A percentile compares a stretch with the other conserved stretches of the same genome.
These are phyloP conservation scores for Haemorhous mexicanus DNA, from an alignment of 2,113 vertebrate species.

Conservation along the genomic window DNA sequence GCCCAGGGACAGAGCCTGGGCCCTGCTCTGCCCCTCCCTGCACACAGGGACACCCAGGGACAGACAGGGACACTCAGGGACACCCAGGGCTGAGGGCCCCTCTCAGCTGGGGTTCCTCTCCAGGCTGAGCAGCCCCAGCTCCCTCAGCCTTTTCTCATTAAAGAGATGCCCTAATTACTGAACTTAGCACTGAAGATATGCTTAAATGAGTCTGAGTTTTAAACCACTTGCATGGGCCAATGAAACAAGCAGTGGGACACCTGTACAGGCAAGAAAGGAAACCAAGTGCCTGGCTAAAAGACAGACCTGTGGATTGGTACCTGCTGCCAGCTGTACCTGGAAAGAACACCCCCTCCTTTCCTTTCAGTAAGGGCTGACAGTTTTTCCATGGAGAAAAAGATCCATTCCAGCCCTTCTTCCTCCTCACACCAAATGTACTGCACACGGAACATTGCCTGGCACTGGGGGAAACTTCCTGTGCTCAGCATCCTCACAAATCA, in stretches of 20 bases:
- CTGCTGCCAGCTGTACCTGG: background rate
- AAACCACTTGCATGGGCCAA: background rate
- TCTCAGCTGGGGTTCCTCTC: background rate
- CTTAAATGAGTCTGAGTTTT: background rate
- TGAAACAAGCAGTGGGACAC: background rate
- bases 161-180: background rate
- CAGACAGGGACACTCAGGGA: background rate
- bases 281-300: background rate
- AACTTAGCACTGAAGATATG: background rate
- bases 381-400: background rate
- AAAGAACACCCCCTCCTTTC: background rate
- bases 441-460: background rate
- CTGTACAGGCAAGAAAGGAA: background rate
- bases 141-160: background rate
- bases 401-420: background rate
- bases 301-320: background rate
- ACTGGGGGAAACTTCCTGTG: background rate
- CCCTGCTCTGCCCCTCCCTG: background rate
- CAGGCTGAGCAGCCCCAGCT: background rate
- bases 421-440: background rate
- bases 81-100: background rate
- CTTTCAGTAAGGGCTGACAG: background rate
- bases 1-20: background rate
- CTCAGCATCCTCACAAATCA: background rate
- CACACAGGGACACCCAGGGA: background rate